Conservation (phyloP, 2,113 vertebrate genomes). For the Fregata magnificens region DNA sequence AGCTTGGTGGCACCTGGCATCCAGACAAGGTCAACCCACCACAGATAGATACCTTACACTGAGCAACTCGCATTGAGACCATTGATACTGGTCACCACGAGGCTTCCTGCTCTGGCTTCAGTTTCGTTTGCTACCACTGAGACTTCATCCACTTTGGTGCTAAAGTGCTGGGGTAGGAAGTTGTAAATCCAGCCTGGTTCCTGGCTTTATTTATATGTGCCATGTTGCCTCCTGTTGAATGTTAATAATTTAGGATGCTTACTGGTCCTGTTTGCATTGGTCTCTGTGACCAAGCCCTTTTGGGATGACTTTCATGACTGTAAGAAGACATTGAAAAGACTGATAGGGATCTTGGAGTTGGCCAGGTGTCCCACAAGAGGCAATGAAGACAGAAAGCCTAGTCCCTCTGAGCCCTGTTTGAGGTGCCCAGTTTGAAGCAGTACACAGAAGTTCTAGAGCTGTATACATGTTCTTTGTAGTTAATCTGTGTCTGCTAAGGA, state of each 20-base stretch:
- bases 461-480: not conserved
- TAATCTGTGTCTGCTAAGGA: not conserved
- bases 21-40: too few species aligned
- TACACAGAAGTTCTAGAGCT: not conserved
- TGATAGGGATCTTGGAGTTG: not conserved
- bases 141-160: not conserved
- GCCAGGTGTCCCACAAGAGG: not conserved
- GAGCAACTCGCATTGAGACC: fast-evolving
- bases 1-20: too few species aligned
- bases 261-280: not conserved
- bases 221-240: not conserved
- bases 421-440: not conserved
- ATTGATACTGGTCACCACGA: fast-evolving
- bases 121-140: not conserved
- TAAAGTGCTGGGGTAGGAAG: not conserved
- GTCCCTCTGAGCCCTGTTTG: not conserved
- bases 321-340: not conserved
- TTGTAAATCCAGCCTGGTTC: not conserved
- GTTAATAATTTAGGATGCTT: not conserved
- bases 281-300: not conserved
- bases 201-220: not conserved
- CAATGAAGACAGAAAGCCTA: not conserved
- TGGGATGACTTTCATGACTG: not conserved
- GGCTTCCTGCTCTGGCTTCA: not conserved
- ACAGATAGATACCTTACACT: not conserved